phyloP scores from a whole-genome alignment of 2,113 vertebrate genomes.

The Riparia riparia region DNA sequence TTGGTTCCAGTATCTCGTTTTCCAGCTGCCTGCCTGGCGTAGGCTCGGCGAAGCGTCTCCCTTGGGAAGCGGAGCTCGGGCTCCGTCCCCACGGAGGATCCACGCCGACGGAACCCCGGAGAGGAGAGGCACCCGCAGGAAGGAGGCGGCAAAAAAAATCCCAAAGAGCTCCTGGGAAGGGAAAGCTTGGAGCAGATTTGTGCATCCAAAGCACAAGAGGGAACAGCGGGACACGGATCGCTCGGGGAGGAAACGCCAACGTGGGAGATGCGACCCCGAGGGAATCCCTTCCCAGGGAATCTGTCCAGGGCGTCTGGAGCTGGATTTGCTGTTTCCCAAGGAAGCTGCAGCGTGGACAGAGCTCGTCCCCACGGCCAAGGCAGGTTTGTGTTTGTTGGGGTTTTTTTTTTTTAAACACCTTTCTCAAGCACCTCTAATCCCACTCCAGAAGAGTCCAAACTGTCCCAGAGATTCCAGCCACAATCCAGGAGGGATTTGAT shows the following conservation, averaged over 20 bases:
- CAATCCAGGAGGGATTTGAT: not conserved
- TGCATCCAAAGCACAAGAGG: not conserved
- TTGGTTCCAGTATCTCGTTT: not conserved
- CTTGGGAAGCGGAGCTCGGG: not conserved
- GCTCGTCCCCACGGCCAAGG: not conserved
- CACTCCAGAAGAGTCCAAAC: not conserved
- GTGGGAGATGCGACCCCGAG: not conserved
- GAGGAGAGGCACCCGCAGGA: slow-evolving; percentile 17
- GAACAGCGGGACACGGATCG: not conserved
- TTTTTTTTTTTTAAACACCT: not conserved
- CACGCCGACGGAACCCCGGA: not conserved
- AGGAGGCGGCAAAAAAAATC: not conserved
- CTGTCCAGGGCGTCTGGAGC: not conserved
- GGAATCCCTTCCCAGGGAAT: not conserved
- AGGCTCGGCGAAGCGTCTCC: not conserved
- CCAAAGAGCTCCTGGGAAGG: not conserved
- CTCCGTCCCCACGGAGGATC: not conserved
- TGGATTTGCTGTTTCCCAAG: not conserved
- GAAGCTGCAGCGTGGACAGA: not conserved
- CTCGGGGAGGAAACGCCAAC: not conserved
- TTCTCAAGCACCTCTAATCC: not conserved
- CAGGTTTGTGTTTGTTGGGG: not conserved
- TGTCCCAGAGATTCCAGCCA: not conserved
- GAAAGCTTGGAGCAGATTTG: not conserved
- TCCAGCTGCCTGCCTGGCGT: not conserved